phyloP scores from a whole-genome alignment of 2,113 vertebrate species.

The Paraplagusia blochii region DNA sequence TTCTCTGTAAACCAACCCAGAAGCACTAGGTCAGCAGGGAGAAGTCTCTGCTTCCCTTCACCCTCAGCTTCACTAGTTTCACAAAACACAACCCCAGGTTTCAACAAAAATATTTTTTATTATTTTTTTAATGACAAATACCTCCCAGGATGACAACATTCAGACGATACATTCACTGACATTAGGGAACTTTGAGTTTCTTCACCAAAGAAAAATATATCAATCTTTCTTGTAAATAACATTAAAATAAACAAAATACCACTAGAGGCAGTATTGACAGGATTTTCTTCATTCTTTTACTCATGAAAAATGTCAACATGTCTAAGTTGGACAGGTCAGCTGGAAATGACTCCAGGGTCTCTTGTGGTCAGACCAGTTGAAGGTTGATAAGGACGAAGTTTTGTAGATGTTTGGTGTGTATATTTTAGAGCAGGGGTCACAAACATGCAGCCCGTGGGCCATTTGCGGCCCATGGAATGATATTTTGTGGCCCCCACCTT shows the following conservation, averaged over 20 bases:
- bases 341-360: neutral
- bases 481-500: no score
- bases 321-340: neutral
- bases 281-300: slow-evolving; percentile 5
- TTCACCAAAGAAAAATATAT: slow-evolving; percentile 42
- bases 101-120: slow-evolving; percentile 69
- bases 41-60: neutral
- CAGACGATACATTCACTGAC: slow-evolving; percentile 46
- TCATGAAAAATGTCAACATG: neutral
- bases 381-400: no score
- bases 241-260: slow-evolving; percentile 19
- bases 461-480: no score
- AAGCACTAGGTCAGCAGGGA: slow-evolving; percentile 2
- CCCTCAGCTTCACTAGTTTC: neutral
- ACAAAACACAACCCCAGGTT: slow-evolving; percentile 20
- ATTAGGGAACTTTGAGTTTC: slow-evolving; percentile 20
- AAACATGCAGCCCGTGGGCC: no score
- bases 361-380: no score
- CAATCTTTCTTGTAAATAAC: slow-evolving; percentile 7
- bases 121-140: slow-evolving; percentile 67
- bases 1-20: slow-evolving; percentile 10
- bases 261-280: slow-evolving; percentile 3
- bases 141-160: slow-evolving; percentile 48
- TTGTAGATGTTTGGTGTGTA: no score
- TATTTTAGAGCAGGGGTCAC: no score